Percentiles rank a stretch among this genome's conserved stretches.
phyloP scores from a whole-genome alignment of 2,113 vertebrate species.

The Oenanthe melanoleuca region DNA sequence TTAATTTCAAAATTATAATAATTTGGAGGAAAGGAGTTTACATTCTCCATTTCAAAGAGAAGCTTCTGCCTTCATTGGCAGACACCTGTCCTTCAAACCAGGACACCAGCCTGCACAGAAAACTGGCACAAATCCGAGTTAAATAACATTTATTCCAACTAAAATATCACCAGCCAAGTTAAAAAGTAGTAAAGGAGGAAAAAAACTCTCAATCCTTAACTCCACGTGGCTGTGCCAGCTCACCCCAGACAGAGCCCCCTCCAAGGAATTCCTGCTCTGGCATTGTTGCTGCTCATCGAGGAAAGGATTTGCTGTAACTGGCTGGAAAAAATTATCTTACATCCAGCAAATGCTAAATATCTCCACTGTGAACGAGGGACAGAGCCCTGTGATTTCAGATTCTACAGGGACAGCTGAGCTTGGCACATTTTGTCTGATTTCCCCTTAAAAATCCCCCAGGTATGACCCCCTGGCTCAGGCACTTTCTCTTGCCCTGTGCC shows the following conservation, averaged over 20 bases:
- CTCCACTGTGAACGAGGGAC: background rate
- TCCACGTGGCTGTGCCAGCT: background rate
- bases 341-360: background rate
- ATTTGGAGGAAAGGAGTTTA: too few species aligned
- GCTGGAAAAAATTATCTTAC: background rate
- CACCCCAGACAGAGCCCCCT: background rate
- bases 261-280: background rate
- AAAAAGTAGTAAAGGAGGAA: background rate
- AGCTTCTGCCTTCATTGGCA: too few species aligned
- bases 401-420: background rate
- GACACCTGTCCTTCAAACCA: too few species aligned
- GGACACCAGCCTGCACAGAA: background rate
- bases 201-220: background rate
- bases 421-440: background rate
- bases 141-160: too few species aligned
- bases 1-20: too few species aligned
- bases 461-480: too few species aligned
- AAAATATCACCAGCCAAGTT: background rate
- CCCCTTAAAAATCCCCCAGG: accelerated
- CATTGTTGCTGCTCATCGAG: accelerated
- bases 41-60: too few species aligned
- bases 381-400: background rate
- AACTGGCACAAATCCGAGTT: accelerated
- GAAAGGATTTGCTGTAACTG: background rate
- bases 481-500: background rate